Evolutionary conservation across 2,113 vertebrate species (phyloP).

Genomic region (Onychostruthus taczanowskii): DNA sequence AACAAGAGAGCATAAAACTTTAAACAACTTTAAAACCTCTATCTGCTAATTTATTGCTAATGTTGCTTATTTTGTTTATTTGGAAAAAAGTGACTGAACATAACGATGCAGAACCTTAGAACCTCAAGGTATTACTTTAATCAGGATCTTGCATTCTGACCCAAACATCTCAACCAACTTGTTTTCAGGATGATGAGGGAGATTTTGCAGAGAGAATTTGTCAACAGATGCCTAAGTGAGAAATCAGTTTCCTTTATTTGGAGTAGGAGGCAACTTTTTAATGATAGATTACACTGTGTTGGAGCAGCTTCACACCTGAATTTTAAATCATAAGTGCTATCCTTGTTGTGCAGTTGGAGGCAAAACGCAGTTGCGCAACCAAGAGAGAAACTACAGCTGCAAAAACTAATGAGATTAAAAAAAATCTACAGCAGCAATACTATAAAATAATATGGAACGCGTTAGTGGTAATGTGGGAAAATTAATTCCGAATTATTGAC

Average conservation of each 20-base stretch:
- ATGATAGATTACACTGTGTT: background rate
- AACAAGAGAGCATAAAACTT: background rate
- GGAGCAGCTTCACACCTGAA: background rate
- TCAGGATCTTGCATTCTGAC: background rate
- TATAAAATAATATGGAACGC: background rate
- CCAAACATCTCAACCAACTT: background rate
- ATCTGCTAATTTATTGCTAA: background rate
- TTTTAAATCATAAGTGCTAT: background rate
- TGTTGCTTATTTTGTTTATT: background rate
- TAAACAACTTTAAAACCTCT: background rate
- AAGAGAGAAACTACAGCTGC: background rate
- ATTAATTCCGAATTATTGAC: slow-evolving; percentile 20
- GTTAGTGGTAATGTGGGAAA: background rate
- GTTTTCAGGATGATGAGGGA: background rate
- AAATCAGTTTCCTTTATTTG: background rate
- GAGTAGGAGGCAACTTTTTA: background rate
- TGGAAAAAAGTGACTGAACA: background rate
- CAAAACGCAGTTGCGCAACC: background rate
- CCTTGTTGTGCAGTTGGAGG: background rate
- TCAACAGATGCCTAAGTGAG: background rate
- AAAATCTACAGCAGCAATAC: background rate
- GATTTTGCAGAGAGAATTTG: background rate
- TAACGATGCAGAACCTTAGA: background rate
- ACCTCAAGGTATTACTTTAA: background rate
- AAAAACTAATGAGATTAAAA: background rate